A percentile compares a stretch with the other conserved stretches of the same genome.
Evolutionary conservation across 2,888 invertebrate species (phyloP).

Genomic region (Lacanobia wlatinum): DNA sequence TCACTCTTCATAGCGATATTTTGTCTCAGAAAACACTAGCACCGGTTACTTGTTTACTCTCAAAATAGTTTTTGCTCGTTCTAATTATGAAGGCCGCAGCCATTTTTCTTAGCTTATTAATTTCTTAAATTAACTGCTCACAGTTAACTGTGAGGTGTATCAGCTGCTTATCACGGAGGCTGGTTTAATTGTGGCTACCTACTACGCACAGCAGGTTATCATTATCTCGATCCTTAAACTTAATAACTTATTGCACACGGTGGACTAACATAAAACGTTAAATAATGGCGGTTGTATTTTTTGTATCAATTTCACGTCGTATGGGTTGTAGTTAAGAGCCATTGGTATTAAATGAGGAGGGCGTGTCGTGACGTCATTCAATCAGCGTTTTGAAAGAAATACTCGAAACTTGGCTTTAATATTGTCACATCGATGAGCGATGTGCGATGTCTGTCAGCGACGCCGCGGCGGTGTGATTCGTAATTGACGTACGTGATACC

Average conservation of each 20-base stretch:
- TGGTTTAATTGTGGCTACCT: conserved; percentile 41
- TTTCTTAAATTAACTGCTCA: conserved; percentile 26
- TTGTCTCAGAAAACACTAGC: conserved; percentile 11
- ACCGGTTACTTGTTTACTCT: background rate
- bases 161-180: conserved; percentile 37
- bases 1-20: conserved; percentile 21
- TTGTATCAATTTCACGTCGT: conserved; percentile 18
- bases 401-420: background rate
- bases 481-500: conserved; percentile 17
- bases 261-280: conserved; percentile 15
- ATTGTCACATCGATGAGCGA: conserved; percentile 1
- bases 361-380: background rate
- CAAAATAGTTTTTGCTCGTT: conserved; percentile 23
- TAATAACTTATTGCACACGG: conserved; percentile 34
- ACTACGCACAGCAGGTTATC: conserved; percentile 50
- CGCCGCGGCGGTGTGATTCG: background rate
- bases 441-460: background rate
- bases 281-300: conserved; percentile 20
- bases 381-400: background rate
- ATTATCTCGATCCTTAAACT: conserved; percentile 49
- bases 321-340: background rate
- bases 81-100: background rate
- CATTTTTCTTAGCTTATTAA: conserved; percentile 29
- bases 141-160: conserved; percentile 23
- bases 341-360: conserved; percentile 10